These are phyloP conservation scores for Drosophila trichaetosa DNA, from an alignment of 2,888 invertebrate species.

Conservation along the genomic window DNA sequence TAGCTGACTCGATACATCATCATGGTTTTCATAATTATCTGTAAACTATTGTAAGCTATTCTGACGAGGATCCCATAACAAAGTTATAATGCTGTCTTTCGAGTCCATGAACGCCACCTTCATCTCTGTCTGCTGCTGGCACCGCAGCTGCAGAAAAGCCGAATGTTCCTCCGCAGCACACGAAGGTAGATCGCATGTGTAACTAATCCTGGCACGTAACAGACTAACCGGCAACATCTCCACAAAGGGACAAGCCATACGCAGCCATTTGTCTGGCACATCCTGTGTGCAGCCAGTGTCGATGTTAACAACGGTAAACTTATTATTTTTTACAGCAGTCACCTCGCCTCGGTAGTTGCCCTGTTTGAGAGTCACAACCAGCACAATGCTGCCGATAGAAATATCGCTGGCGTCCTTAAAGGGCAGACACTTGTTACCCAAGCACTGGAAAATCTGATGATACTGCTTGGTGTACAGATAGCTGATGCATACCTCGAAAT, in stretches of 20 bases:
- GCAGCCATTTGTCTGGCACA: constrained; percentile 21
- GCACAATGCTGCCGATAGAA: constrained; percentile 38
- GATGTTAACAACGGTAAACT: constrained; percentile 51
- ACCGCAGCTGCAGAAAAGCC: constrained; percentile 9
- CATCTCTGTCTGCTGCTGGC: constrained; percentile 2
- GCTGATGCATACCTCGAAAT: constrained; percentile 48
- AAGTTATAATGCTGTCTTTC: constrained; percentile 16
- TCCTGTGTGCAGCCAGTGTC: constrained; percentile 40
- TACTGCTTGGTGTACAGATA: constrained; percentile 37
- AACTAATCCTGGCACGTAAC: constrained; percentile 30
- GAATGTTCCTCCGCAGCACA: constrained; percentile 25
- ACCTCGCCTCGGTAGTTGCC: constrained; percentile 53
- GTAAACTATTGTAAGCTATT: background rate
- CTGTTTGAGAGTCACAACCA: constrained; percentile 33
- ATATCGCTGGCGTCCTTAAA: constrained; percentile 22
- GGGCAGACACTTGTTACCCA: constrained; percentile 38
- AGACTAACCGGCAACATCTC: constrained; percentile 50
- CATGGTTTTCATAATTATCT: background rate
- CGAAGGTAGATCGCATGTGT: constrained; percentile 41
- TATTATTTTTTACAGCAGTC: background rate
- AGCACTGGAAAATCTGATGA: constrained; percentile 29
- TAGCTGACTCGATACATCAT: background rate
- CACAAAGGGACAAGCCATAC: constrained; percentile 54
- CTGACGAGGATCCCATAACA: constrained; percentile 15
- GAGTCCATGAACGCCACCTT: constrained; percentile 21